Evolutionary conservation across 2,797 vertebrate species (phyloP).

Genomic region (Odontamblyopus lacepedii): DNA sequence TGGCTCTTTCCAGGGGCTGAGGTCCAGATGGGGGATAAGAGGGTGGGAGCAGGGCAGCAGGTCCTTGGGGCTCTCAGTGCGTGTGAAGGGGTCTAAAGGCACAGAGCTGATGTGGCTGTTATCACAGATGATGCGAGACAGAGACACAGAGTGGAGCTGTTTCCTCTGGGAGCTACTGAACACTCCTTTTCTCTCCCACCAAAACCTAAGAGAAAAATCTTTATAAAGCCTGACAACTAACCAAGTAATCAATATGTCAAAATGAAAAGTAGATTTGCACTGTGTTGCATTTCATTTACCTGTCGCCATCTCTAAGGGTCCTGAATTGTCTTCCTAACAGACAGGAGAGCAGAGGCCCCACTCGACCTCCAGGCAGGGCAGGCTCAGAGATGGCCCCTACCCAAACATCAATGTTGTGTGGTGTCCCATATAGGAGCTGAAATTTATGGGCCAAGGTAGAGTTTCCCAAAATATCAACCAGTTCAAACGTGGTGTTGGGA

Average conservation of each 20-base stretch:
- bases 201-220: conserved; percentile 79
- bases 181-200: conserved; percentile 86
- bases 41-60: conserved; percentile 76
- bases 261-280: neutral
- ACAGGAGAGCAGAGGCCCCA: conserved; percentile 80
- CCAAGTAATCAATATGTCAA: neutral
- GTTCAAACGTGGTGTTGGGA: conserved; percentile 68
- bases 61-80: conserved; percentile 63
- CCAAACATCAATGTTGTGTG: conserved; percentile 82
- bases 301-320: conserved; percentile 76
- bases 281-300: conserved; percentile 44
- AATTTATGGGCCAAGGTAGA: conserved; percentile 73
- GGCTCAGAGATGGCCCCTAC: conserved; percentile 82
- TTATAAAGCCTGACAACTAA: neutral
- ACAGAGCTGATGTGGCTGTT: conserved; percentile 84
- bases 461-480: conserved; percentile 71
- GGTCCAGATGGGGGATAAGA: conserved; percentile 70
- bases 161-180: conserved; percentile 82
- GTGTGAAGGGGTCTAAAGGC: conserved; percentile 80
- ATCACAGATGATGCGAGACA: conserved; percentile 88
- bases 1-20: conserved; percentile 76
- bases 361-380: conserved; percentile 69
- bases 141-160: conserved; percentile 73
- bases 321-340: conserved; percentile 79
- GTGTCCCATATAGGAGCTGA: conserved; percentile 76